Evolutionary conservation across 2,797 vertebrate genomes (phyloP).

Genomic region (Urophycis tenuis): DNA sequence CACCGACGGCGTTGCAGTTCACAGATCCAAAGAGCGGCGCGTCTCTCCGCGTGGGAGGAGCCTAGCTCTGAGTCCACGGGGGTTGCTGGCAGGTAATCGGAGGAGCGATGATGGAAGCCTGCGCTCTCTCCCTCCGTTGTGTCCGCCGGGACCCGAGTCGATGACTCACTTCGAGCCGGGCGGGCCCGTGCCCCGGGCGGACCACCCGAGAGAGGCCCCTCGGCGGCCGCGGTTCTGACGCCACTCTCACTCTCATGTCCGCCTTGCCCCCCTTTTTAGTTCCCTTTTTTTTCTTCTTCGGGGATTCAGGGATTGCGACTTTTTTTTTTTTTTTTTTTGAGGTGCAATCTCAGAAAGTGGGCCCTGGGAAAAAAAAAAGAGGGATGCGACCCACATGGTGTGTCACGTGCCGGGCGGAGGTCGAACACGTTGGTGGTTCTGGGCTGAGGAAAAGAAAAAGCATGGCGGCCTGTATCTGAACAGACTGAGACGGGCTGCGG

Average conservation of each 20-base stretch:
- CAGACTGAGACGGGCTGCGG: conserved; percentile 3
- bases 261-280: too few relatives aligned
- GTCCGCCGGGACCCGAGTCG: not conserved
- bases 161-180: not conserved
- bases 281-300: not conserved
- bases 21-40: too few relatives aligned
- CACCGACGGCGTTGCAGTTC: too few relatives aligned
- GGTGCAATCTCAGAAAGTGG: conserved; percentile 27
- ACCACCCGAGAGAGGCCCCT: not conserved
- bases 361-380: conserved; percentile 14
- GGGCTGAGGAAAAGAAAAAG: conserved; percentile 21
- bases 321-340: conserved; percentile 19
- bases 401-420: conserved; percentile 18
- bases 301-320: conserved; percentile 10
- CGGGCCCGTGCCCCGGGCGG: not conserved
- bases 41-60: not conserved
- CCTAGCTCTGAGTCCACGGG: not conserved
- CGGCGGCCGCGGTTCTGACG: not conserved
- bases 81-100: not conserved
- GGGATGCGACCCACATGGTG: conserved; percentile 31
- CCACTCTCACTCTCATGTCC: not conserved
- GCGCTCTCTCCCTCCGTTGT: too few relatives aligned
- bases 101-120: not conserved
- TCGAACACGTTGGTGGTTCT: conserved; percentile 24
- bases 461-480: conserved; percentile 24